Evolutionary conservation across 1,140 invertebrate species (phyloP).

Genomic region (Lycorma delicatula): DNA sequence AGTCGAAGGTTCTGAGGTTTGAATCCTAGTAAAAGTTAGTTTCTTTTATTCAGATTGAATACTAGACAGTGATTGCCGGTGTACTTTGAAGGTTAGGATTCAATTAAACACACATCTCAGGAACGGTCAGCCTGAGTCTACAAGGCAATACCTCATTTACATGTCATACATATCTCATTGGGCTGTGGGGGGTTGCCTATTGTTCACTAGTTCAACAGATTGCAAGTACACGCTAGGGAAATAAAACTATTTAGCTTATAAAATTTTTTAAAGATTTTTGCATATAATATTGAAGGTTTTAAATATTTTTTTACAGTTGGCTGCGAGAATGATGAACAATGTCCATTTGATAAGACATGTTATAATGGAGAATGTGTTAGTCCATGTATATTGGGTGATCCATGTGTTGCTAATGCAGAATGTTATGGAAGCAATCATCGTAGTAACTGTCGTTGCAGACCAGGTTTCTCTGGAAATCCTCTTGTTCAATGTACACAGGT

Average conservation of each 20-base stretch:
- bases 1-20: too few relatives aligned
- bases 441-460: slow-evolving; percentile 62
- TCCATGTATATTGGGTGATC: slow-evolving; percentile 65
- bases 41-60: too few relatives aligned
- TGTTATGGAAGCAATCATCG: slow-evolving; percentile 69
- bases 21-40: too few relatives aligned
- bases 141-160: too few relatives aligned
- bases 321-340: slow-evolving; percentile 73
- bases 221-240: too few relatives aligned
- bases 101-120: too few relatives aligned
- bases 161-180: too few relatives aligned
- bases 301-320: slow-evolving; percentile 46
- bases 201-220: too few relatives aligned
- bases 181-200: too few relatives aligned
- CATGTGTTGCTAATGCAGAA: slow-evolving; percentile 71
- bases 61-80: too few relatives aligned
- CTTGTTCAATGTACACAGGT: slow-evolving; percentile 56
- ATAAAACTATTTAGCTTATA: slow-evolving; percentile 6
- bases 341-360: slow-evolving; percentile 64
- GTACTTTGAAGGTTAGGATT: too few relatives aligned
- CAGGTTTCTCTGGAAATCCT: slow-evolving; percentile 65
- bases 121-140: too few relatives aligned
- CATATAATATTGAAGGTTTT: background rate
- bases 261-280: background rate
- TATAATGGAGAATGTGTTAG: slow-evolving; percentile 71